These are phyloP conservation scores for Dicranocentrus wangi DNA, from an alignment of 2,888 invertebrate genomes.

Conservation along the genomic window DNA sequence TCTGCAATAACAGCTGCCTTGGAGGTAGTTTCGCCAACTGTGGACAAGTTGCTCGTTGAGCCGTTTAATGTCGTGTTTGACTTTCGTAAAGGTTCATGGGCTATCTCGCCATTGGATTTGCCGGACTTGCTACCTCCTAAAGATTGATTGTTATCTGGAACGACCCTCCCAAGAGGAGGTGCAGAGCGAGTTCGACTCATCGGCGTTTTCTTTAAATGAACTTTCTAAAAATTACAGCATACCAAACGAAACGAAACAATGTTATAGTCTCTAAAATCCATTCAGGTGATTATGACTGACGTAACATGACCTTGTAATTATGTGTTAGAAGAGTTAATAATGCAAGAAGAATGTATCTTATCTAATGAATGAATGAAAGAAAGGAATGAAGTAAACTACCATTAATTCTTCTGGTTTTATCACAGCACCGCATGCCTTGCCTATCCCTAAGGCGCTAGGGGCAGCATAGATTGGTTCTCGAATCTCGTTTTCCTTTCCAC, in stretches of 20 bases:
- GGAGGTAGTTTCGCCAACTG: slow-evolving; percentile 53
- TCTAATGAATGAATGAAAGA: neutral
- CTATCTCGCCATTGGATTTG: slow-evolving; percentile 49
- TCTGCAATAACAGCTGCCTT: slow-evolving; percentile 84
- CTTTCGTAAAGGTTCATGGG: slow-evolving; percentile 61
- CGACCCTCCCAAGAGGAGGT: slow-evolving; percentile 70
- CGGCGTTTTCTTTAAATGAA: slow-evolving; percentile 71
- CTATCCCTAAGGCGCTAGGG: slow-evolving; percentile 43
- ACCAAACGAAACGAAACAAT: slow-evolving; percentile 7
- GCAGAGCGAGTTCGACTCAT: slow-evolving; percentile 71
- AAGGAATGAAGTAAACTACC: slow-evolving; percentile 60
- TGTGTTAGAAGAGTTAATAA: neutral
- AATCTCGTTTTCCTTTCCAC: slow-evolving; percentile 46
- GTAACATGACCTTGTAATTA: neutral
- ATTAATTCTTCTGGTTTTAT: slow-evolving; percentile 71
- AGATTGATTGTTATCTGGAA: slow-evolving; percentile 62
- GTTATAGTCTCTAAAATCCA: neutral
- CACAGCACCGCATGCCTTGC: slow-evolving; percentile 62
- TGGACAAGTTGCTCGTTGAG: slow-evolving; percentile 51
- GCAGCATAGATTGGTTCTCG: slow-evolving; percentile 57
- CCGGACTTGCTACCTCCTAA: slow-evolving; percentile 32
- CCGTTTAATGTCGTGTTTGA: slow-evolving; percentile 61
- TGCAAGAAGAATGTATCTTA: neutral
- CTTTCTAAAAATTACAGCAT: slow-evolving; percentile 66
- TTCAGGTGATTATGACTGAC: no score